phyloP scores from a whole-genome alignment of 2,888 invertebrate species.

The Teinopalpus imperialis region DNA sequence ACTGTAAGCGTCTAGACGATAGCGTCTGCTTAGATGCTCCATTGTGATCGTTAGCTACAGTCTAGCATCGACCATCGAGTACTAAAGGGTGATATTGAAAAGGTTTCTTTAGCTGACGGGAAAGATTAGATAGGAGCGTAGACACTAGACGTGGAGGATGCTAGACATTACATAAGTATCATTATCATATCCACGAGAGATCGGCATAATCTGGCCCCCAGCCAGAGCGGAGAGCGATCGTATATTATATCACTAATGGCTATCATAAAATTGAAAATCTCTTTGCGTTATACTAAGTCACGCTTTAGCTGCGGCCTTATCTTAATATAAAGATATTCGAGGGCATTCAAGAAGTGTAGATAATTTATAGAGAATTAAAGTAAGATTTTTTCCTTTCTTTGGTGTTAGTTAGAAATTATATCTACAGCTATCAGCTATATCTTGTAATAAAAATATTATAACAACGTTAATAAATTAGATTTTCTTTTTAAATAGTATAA shows the following conservation, averaged over 20 bases:
- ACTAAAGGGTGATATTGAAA: conserved; percentile 31
- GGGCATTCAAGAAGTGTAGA: conserved; percentile 7
- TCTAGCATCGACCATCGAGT: conserved; percentile 18
- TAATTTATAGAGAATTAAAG: conserved; percentile 7
- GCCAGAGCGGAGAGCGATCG: conserved; percentile 33
- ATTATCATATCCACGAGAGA: conserved; percentile 38
- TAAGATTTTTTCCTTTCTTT: no score
- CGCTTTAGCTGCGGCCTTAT: conserved; percentile 21
- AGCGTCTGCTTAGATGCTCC: conserved; percentile 3
- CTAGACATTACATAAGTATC: conserved; percentile 34
- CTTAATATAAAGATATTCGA: conserved; percentile 17
- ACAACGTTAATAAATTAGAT: no score
- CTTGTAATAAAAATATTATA: no score
- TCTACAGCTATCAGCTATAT: no score
- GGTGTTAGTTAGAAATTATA: no score
- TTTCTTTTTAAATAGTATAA: no score
- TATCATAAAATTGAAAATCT: conserved; percentile 27
- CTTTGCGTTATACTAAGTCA: conserved; percentile 23
- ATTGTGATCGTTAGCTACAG: conserved; percentile 19
- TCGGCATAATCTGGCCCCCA: conserved; percentile 33
- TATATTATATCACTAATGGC: conserved; percentile 25
- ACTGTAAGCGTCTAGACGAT: conserved; percentile 3
- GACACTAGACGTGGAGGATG: conserved; percentile 26
- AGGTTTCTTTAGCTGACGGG: conserved; percentile 32
- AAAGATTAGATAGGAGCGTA: conserved; percentile 32